phyloP scores from a whole-genome alignment of 2,797 vertebrate genomes.

The Acipenser oxyrinchus region DNA sequence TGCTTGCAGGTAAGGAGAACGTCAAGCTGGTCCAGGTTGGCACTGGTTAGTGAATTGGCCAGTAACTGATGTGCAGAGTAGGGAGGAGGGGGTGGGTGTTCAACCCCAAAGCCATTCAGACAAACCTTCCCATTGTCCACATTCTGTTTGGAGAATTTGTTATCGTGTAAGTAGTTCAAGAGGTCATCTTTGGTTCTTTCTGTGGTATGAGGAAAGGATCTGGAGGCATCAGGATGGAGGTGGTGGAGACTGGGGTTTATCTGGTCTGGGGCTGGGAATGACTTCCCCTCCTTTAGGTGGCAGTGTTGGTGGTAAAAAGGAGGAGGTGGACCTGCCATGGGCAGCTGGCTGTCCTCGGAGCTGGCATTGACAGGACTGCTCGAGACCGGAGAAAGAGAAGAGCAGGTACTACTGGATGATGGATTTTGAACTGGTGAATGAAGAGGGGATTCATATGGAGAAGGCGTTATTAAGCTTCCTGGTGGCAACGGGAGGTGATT shows the following conservation, averaged over 20 bases:
- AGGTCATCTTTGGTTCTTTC: slow-evolving; percentile 61
- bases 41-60: slow-evolving; percentile 74
- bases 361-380: slow-evolving; percentile 76
- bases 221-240: slow-evolving; percentile 61
- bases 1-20: slow-evolving; percentile 92
- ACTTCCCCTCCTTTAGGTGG: slow-evolving; percentile 50
- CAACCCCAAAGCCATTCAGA: slow-evolving; percentile 64
- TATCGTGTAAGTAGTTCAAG: slow-evolving; percentile 58
- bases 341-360: slow-evolving; percentile 78
- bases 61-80: slow-evolving; percentile 84
- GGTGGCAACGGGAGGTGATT: slow-evolving; percentile 59
- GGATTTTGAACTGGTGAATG: slow-evolving; percentile 80
- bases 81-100: slow-evolving; percentile 69
- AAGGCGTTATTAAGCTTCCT: slow-evolving; percentile 68
- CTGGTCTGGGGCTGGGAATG: slow-evolving; percentile 60
- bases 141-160: slow-evolving; percentile 50
- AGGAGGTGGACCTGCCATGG: slow-evolving; percentile 53
- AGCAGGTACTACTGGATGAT: slow-evolving; percentile 75
- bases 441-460: slow-evolving; percentile 82
- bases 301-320: slow-evolving; percentile 70
- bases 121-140: slow-evolving; percentile 55
- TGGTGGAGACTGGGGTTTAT: slow-evolving; percentile 54
- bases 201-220: slow-evolving; percentile 43
- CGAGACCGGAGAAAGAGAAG: slow-evolving; percentile 81
- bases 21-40: slow-evolving; percentile 91